Conservation (phyloP, 2,888 invertebrate genomes). For the Lepidonotus clava region DNA sequence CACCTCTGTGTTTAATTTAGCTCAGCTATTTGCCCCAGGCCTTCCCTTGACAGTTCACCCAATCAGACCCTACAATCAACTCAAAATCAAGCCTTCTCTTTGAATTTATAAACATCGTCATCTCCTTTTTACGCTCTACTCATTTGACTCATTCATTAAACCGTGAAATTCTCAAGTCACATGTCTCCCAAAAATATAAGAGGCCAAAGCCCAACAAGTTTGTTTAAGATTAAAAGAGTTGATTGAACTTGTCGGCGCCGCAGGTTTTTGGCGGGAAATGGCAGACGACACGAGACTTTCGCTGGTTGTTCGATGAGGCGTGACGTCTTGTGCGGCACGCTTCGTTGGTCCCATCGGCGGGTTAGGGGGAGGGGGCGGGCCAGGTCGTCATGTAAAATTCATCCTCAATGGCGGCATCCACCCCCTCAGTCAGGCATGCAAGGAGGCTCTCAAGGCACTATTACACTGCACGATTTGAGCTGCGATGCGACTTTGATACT, state of each 20-base stretch:
- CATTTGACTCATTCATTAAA: background rate
- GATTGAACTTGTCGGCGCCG: background rate
- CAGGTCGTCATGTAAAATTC: background rate
- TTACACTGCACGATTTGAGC: too few species aligned
- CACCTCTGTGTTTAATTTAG: too few species aligned
- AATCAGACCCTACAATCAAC: too few species aligned
- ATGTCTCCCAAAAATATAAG: background rate
- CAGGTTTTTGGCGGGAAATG: background rate
- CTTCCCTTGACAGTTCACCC: too few species aligned
- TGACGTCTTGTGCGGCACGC: conserved; percentile 3
- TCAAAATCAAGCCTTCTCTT: too few species aligned
- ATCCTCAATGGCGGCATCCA: background rate
- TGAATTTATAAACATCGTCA: too few species aligned
- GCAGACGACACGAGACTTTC: background rate
- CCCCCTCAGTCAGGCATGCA: background rate
- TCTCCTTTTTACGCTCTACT: background rate
- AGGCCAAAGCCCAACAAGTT: background rate
- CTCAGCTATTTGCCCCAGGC: too few species aligned
- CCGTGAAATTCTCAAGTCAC: background rate
- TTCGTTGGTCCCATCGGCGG: background rate
- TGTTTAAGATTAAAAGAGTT: background rate
- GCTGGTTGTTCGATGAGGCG: background rate
- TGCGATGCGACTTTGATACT: too few species aligned
- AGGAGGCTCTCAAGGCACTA: background rate
- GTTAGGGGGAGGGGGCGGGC: background rate